Percentiles rank a stretch among this genome's conserved stretches.
Conservation (phyloP, 2,113 vertebrate genomes). For the Alces alces region DNA sequence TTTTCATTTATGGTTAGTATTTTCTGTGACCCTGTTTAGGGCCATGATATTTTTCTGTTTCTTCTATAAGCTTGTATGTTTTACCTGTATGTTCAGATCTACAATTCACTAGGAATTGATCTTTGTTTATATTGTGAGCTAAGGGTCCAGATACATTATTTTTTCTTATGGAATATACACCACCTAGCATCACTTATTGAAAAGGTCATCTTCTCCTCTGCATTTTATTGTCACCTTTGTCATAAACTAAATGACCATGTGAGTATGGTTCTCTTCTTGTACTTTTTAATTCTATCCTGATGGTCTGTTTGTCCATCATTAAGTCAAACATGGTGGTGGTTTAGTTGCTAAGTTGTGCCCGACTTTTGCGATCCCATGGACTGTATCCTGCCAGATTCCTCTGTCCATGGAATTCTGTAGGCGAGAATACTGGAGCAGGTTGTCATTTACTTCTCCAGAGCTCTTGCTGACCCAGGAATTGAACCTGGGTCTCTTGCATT, state of each 20-base stretch:
- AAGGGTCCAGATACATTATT: neutral
- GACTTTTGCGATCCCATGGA: neutral
- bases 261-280: neutral
- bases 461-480: neutral
- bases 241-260: neutral
- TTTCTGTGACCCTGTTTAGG: neutral
- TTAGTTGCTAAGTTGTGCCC: neutral
- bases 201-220: neutral
- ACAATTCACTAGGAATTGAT: neutral
- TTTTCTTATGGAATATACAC: neutral
- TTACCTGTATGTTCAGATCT: neutral
- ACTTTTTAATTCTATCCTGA: neutral
- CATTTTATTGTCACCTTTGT: neutral
- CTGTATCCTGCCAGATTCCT: neutral
- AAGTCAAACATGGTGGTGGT: neutral
- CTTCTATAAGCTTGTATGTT: neutral
- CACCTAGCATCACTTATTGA: neutral
- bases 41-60: neutral
- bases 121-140: neutral
- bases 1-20: neutral
- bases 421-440: neutral
- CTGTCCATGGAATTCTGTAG: neutral
- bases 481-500: neutral
- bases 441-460: neutral
- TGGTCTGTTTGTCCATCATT: neutral